Base-by-base conservation (phyloP, 1,140 invertebrate genomes). In the Hyphantria cunea region DNA sequence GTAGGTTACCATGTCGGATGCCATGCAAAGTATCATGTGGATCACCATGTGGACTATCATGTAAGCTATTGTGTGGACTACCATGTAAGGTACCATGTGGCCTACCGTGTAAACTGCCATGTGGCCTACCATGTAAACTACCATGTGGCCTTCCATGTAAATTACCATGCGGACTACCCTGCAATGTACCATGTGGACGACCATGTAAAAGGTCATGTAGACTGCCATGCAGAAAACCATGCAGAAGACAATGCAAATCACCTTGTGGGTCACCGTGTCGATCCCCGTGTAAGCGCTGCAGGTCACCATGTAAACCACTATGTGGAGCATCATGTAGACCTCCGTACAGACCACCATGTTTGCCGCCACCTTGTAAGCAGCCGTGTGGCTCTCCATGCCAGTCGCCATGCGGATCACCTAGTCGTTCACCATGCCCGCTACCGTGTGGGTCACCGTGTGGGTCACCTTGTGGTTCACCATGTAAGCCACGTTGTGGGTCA, bases 1-100 rank as follows among this genome's bases (percentile, higher is more conserved):
- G 70, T 53, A 55, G 64, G 54, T 25, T 25, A 25, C 45, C 56
- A 51, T 72, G 70, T 53, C 54, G 34, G 14, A 54, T 56, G 11
- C 53, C 62, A n/a, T 25, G 17, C 17, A 25, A 25, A 25, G 31
- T 49, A 15, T 25, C 13, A 31, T 49, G 58, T 39, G 60, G 44
- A 17, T 25, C 44, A 33, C 12, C 58, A 6, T 72, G 63, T 25
- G 49, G 52, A 31, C 49, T 55, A n/a, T 37, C 34, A 3, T 54
- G 51, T 33, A 12, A 15, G 0, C 51, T 37, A 25, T 25, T 5
- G 5, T 25, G 17, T 25, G 5, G 5, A 0, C 39, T 37, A 31
- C 15, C 10, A 6, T 15, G 17, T 8, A 14, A 15, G 9, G 13
- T 6, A 32, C 50, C 54, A 17, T 61, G 61, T 34, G 11, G 31